Percentiles rank a stretch among this genome's conserved stretches.
phyloP scores from a whole-genome alignment of 2,888 invertebrate genomes.

The Rugalucina vietnamica region DNA sequence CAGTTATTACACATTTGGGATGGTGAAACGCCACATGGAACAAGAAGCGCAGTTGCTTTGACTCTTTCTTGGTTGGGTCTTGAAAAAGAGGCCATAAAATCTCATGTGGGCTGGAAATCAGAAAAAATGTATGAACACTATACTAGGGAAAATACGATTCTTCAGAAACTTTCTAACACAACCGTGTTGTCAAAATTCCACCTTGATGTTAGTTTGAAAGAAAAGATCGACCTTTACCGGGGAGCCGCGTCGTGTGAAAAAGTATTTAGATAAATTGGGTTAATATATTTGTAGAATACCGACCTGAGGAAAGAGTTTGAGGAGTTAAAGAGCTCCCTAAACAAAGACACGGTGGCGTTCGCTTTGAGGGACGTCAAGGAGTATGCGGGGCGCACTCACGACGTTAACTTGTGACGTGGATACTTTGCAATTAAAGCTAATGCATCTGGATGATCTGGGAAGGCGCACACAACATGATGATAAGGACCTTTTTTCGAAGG shows the following conservation, averaged over 20 bases:
- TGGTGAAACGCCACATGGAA: no score
- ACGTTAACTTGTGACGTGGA: constrained; percentile 27
- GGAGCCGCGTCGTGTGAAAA: not conserved
- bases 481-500: not conserved
- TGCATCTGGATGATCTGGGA: constrained; percentile 25
- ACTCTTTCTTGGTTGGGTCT: no score
- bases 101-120: constrained; percentile 24
- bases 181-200: not conserved
- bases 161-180: not conserved
- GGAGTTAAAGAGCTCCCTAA: not conserved
- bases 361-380: constrained; percentile 22
- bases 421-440: constrained; percentile 22
- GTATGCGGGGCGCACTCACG: constrained; percentile 13
- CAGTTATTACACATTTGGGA: no score
- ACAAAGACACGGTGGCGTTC: constrained; percentile 6
- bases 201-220: not conserved
- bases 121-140: constrained; percentile 9
- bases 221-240: not conserved
- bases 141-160: not conserved
- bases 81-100: not conserved
- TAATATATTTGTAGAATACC: not conserved
- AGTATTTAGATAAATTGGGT: not conserved
- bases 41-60: no score
- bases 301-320: not conserved
- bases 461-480: constrained; percentile 5